Conservation (phyloP, 1,140 invertebrate species). For the Coptotermes formosanus region DNA sequence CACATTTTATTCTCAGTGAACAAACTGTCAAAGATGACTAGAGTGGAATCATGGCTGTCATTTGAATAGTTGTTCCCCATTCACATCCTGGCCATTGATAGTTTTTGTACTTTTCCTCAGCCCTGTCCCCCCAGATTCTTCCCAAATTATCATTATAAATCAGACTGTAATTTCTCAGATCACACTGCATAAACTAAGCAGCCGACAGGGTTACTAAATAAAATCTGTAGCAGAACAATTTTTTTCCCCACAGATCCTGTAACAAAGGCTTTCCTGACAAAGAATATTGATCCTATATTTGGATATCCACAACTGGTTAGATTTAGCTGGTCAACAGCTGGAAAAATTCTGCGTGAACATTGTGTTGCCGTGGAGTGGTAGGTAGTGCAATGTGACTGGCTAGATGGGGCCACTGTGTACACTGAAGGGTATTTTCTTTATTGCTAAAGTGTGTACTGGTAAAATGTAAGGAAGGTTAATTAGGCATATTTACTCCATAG, state of each 20-base stretch:
- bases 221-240: neutral
- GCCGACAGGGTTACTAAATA: neutral
- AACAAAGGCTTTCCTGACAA: slow-evolving; percentile 88
- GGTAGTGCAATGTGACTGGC: slow-evolving; percentile 27
- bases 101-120: no score
- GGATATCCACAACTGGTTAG: slow-evolving; percentile 94
- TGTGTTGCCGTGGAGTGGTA: slow-evolving; percentile 73
- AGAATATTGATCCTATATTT: slow-evolving; percentile 87
- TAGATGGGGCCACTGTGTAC: no score
- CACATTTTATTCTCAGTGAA: no score
- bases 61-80: no score
- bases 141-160: neutral
- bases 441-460: no score
- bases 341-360: slow-evolving; percentile 72
- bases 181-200: slow-evolving; percentile 25
- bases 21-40: no score
- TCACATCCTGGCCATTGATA: no score
- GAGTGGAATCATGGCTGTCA: no score
- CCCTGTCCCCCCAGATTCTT: no score
- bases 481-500: no score
- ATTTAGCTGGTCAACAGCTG: slow-evolving; percentile 97
- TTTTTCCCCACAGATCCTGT: slow-evolving; percentile 73
- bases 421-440: no score
- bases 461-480: no score
- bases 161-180: neutral